Conservation (phyloP, 1,140 invertebrate species). For the Drosophila persimilis region DNA sequence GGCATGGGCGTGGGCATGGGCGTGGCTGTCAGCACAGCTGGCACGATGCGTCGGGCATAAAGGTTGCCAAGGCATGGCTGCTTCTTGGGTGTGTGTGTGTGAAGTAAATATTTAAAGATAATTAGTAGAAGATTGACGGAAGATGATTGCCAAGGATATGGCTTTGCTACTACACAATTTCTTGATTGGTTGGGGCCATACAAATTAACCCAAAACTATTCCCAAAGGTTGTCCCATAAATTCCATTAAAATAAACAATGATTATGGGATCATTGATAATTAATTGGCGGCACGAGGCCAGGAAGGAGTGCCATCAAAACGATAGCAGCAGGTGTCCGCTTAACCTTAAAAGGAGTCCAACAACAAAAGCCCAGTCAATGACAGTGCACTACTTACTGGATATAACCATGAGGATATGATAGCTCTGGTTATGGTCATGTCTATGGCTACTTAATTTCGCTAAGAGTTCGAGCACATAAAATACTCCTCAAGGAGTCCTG, state of each 20-base stretch:
- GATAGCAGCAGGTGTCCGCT: constrained; percentile 63
- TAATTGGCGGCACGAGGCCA: constrained; percentile 57
- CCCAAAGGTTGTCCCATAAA: constrained; percentile 7
- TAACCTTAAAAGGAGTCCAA: constrained; percentile 12
- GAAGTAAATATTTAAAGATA: constrained; percentile 67
- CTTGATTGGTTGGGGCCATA: background rate
- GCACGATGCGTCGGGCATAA: background rate
- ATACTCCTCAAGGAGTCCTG: constrained; percentile 22
- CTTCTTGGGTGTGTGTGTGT: background rate
- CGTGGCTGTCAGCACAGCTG: constrained; percentile 24
- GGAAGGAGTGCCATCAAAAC: constrained; percentile 19
- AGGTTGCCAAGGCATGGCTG: constrained; percentile 15
- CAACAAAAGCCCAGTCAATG: background rate
- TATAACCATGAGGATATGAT: background rate
- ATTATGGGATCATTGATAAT: constrained; percentile 62
- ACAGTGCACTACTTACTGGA: too few relatives aligned
- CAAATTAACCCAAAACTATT: constrained; percentile 10
- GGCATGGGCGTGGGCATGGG: constrained; percentile 6
- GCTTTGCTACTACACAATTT: background rate
- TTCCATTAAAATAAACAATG: constrained; percentile 50
- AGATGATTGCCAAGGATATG: background rate
- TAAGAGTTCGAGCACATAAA: constrained; percentile 64
- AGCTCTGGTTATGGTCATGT: constrained; percentile 27
- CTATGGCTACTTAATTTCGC: constrained; percentile 68
- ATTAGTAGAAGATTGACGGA: constrained; percentile 45